Conservation (phyloP, 1,140 invertebrate genomes). For the Apis cerana region DNA sequence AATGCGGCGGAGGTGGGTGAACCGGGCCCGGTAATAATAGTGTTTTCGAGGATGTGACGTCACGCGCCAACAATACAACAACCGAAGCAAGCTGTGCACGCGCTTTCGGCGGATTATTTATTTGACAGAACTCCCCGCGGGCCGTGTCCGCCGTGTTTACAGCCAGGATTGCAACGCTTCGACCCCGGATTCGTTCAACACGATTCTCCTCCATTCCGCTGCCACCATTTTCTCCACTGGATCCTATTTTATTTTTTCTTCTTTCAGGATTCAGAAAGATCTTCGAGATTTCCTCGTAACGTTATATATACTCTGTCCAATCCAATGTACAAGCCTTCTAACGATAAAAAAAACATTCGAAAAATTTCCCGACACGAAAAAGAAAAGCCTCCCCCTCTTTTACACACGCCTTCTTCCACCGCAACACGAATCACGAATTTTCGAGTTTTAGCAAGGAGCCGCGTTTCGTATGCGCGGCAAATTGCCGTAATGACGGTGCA, state of each 20-base stretch:
- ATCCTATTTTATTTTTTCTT: background rate
- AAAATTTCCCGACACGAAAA: too few relatives aligned
- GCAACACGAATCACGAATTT: conserved; percentile 38
- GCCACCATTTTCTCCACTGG: background rate
- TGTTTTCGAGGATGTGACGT: conserved; percentile 67
- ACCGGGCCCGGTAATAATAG: conserved; percentile 60
- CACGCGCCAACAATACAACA: conserved; percentile 44
- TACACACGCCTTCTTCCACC: too few relatives aligned
- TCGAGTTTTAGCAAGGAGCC: conserved; percentile 37
- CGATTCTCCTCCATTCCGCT: background rate
- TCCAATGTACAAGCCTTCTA: too few relatives aligned
- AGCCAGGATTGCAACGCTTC: conserved; percentile 46
- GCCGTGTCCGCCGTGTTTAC: conserved; percentile 57
- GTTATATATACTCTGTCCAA: too few relatives aligned
- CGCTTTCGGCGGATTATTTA: conserved; percentile 69
- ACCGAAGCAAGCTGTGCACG: background rate
- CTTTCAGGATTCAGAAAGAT: too few relatives aligned
- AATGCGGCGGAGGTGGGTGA: conserved; percentile 64
- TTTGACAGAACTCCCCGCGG: conserved; percentile 63
- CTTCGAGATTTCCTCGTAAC: too few relatives aligned
- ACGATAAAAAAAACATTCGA: too few relatives aligned
- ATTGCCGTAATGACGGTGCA: conserved; percentile 74
- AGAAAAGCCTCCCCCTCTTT: too few relatives aligned
- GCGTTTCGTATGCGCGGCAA: conserved; percentile 68
- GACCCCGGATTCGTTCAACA: background rate